phyloP scores from a whole-genome alignment of 30 jellyfish, hydroid and myxozoan genomes.

The Catostylus mosaicus region DNA sequence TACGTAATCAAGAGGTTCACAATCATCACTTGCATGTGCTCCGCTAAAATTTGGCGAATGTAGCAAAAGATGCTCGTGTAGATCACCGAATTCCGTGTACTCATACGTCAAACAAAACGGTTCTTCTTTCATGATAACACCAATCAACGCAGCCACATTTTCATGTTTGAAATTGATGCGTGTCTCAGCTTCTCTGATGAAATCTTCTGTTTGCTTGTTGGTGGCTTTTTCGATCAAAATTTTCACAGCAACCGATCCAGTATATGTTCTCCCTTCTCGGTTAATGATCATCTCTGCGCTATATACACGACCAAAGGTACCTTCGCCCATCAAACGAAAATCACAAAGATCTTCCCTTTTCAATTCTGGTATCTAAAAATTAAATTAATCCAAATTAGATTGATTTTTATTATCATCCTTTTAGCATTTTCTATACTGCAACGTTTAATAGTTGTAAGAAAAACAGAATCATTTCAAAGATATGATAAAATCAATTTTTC shows the following conservation, averaged over 20 bases:
- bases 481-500: too few relatives aligned
- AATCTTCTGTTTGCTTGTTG: slow-evolving; percentile 84
- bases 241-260: slow-evolving; percentile 92
- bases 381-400: too few relatives aligned
- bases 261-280: slow-evolving; percentile 76
- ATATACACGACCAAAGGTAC: slow-evolving; percentile 92
- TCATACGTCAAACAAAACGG: slow-evolving; percentile 92
- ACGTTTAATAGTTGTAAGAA: too few relatives aligned
- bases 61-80: slow-evolving; percentile 89
- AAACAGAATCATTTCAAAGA: too few relatives aligned
- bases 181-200: slow-evolving; percentile 96
- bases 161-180: slow-evolving; percentile 87
- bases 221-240: slow-evolving; percentile 90
- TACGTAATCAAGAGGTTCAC: slow-evolving; percentile 89
- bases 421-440: too few relatives aligned
- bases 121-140: slow-evolving; percentile 94
- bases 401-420: too few relatives aligned
- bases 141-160: slow-evolving; percentile 87
- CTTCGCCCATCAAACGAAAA: slow-evolving; percentile 93
- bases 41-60: slow-evolving; percentile 98
- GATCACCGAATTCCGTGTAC: slow-evolving; percentile 96
- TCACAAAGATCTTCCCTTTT: slow-evolving; percentile 96
- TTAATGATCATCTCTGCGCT: slow-evolving; percentile 88
- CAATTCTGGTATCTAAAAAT: slow-evolving; percentile 81
- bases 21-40: slow-evolving; percentile 95